Base-by-base conservation (phyloP, 2,113 vertebrate species). In the Paralichthys olivaceus region DNA sequence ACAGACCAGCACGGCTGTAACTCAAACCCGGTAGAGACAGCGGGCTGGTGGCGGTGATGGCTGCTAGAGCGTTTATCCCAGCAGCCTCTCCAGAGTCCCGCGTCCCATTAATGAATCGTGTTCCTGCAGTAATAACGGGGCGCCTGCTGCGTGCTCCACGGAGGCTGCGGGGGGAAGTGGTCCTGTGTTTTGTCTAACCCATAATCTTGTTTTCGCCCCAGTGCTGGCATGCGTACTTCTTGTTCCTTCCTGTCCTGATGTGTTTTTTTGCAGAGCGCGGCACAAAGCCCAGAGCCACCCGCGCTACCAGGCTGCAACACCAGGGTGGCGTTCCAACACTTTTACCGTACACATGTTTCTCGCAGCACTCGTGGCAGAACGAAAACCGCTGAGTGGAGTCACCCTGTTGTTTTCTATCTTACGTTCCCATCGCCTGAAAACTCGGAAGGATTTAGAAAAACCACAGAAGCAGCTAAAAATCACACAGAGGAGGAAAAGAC, bases 181-280 rank as follows among this genome's bases (percentile, higher is more conserved):
- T 54, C n/a, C 22, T 25, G 22, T 55, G 53, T 55, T 55, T 55
- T 87, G 86, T 84, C 85, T 86, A 83, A 86, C 17, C 45, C 66
- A 55, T 81, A 87, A 87, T 92, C 85, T 83, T 80, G 83, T 86
- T 87, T 92, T 81, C 4, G 32, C 51, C 56, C 77, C 40, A 32
- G 57, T 45, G 57, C 80, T 86, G 80, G 72, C 75, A 86, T 57
- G 66, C 4, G 25, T 57, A 70, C 58, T 45, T 72, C 75, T 83
- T 77, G 72, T 82, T 80, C 81, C 84, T 77, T 87, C 72, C 80
- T 75, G 72, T 67, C 43, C 47, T 28, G 11, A 62, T 77, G 17
- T 6, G 5, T 67, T 32, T 23, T 63, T 68, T 63, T 11, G 57
- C 43, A 70, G 25, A 11, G 2, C 12, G 12, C 12, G 37, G 37